Evolutionary conservation across 2,797 vertebrate species (phyloP).

Genomic region (Leptoclinus maculatus): DNA sequence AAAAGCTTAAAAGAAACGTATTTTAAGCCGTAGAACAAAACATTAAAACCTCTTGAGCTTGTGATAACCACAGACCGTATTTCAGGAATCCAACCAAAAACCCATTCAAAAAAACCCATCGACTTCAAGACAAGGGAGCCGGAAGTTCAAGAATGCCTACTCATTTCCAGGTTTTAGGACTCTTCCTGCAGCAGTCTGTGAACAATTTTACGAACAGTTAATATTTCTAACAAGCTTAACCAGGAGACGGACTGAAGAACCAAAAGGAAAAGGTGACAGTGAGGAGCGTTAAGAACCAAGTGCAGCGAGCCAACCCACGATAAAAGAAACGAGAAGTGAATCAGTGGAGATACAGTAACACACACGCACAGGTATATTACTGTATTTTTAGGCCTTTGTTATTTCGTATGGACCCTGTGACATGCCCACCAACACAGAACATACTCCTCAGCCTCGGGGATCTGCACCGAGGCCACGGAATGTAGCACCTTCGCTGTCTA

Average conservation of each 20-base stretch:
- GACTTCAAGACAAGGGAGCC: neutral
- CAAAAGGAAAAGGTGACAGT: neutral
- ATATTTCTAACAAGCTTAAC: neutral
- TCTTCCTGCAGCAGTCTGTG: neutral
- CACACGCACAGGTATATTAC: conserved; percentile 54
- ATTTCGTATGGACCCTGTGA: conserved; percentile 78
- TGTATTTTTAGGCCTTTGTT: conserved; percentile 79
- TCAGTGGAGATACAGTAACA: conserved; percentile 43
- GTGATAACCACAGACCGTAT: neutral
- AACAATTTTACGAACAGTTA: neutral
- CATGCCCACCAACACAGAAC: conserved; percentile 82
- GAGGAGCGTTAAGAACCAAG: conserved; percentile 5
- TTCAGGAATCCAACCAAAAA: neutral
- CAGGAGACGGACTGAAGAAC: neutral
- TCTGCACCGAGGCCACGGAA: conserved; percentile 78
- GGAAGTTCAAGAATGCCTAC: neutral
- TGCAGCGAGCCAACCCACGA: conserved; percentile 32
- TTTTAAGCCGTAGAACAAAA: too few species aligned
- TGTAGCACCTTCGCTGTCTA: conserved; percentile 83
- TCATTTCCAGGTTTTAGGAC: neutral
- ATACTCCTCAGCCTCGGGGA: conserved; percentile 78
- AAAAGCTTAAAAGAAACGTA: too few species aligned
- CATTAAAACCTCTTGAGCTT: neutral
- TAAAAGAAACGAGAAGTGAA: conserved; percentile 52
- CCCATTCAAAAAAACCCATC: neutral